A percentile compares a stretch with the other conserved stretches of the same genome.
Evolutionary conservation across 2,888 invertebrate genomes (phyloP).

Genomic region (Agonopterix heracliana): DNA sequence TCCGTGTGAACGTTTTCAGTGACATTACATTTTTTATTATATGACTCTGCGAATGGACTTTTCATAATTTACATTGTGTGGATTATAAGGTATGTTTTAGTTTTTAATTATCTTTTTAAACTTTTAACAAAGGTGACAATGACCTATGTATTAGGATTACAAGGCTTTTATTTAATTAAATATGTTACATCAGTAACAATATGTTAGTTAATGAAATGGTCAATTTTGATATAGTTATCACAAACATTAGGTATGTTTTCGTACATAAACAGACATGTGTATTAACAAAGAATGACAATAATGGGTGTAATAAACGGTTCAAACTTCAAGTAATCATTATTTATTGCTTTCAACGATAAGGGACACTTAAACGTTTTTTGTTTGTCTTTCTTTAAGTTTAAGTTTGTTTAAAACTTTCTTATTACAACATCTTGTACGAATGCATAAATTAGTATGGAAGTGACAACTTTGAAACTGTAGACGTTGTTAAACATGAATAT

Average conservation of each 20-base stretch:
- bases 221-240: conserved; percentile 6
- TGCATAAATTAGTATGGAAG: conserved; percentile 22
- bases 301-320: conserved; percentile 28
- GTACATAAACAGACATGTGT: conserved; percentile 16
- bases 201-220: conserved; percentile 4
- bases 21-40: conserved; percentile 34
- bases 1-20: conserved; percentile 34
- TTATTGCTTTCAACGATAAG: conserved; percentile 26
- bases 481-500: conserved; percentile 11
- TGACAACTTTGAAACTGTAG: conserved; percentile 7
- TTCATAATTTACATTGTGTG: conserved; percentile 12
- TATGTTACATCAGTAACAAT: neutral
- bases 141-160: neutral
- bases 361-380: conserved; percentile 10
- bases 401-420: no score
- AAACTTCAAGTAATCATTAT: conserved; percentile 32
- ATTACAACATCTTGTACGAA: no score
- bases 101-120: conserved; percentile 1
- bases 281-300: conserved; percentile 10
- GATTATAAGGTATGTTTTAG: conserved; percentile 9
- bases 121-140: neutral
- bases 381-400: conserved; percentile 1
- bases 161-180: neutral
- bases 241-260: conserved; percentile 9
- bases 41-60: conserved; percentile 41